phyloP scores from a whole-genome alignment of 1,140 invertebrate genomes.

The Danaus plexippus region DNA sequence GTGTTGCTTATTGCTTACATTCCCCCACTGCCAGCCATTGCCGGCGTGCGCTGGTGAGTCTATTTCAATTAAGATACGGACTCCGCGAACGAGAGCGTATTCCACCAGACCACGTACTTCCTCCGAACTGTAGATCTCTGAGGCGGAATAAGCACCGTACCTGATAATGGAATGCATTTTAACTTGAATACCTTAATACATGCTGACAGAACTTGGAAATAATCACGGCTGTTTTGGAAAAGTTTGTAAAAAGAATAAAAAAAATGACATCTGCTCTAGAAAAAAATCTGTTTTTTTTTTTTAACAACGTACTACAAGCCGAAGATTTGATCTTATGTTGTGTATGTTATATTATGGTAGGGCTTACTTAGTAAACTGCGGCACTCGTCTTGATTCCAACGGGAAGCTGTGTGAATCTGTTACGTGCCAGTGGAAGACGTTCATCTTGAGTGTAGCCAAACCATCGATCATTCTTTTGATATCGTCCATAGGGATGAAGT shows the following conservation, averaged over 20 bases:
- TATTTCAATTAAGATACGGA: constrained; percentile 85
- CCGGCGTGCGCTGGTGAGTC: constrained; percentile 90
- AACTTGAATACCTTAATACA: too few species aligned
- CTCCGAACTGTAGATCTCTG: constrained; percentile 79
- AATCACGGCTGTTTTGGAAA: too few species aligned
- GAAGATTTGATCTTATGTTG: too few species aligned
- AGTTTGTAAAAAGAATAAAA: too few species aligned
- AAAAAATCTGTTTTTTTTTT: too few species aligned
- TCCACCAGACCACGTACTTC: constrained; percentile 80
- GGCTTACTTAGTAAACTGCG: constrained; percentile 79
- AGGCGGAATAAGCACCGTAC: constrained; percentile 78
- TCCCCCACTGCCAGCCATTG: constrained; percentile 86
- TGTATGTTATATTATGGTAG: neutral
- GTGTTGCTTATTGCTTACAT: constrained; percentile 27
- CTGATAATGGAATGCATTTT: constrained; percentile 32
- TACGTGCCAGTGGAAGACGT: constrained; percentile 90
- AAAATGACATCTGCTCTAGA: too few species aligned
- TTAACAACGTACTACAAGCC: too few species aligned
- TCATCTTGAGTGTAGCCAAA: constrained; percentile 88
- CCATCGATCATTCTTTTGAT: constrained; percentile 82
- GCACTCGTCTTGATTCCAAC: constrained; percentile 79
- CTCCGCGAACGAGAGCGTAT: constrained; percentile 81
- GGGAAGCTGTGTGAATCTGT: constrained; percentile 91
- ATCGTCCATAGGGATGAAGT: constrained; percentile 78
- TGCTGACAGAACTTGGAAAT: too few species aligned